Evolutionary conservation across 1,140 invertebrate species (phyloP), one percentile per base, ranked within the genome.

Genomic region (Branchinecta lynchi): DNA sequence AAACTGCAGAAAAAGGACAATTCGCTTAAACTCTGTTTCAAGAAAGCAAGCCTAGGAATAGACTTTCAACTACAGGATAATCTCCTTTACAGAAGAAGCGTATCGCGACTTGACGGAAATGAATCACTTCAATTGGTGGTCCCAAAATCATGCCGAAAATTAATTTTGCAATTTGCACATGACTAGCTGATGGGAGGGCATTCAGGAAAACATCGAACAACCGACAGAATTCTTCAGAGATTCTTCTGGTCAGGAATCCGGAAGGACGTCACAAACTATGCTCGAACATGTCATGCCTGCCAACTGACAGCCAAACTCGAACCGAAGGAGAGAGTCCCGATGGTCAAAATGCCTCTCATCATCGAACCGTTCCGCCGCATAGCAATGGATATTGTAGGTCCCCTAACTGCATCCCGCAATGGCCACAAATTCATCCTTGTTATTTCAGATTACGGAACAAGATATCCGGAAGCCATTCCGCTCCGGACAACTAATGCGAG

Each of bases 341-440:
- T 71, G 6, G 69, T 71, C 45, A 69, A 20, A 21, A 7, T 71
- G 7, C 17, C 6, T 7, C 6, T 20, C 8, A 7, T 44, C n/a
- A 20, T 45, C 3, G 15, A 20, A 43, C 17, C 70, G 5, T 74
- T 72, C 66, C 51, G 72, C n/a, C 45, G 12, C 0, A 43, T 73
- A 15, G 43, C 21, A 17, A 66, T 73, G 3, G 73, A 74, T 67
- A 68, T 73, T 44, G 66, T 74, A 7, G 74, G 74, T 1, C 74
- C 74, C n/a, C 70, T 73, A 9, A 43, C 70, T 5, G 69, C 21
- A 15, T 32, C 71, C 46, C 8, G 46, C 15, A 65, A 66, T 7
- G 72, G 72, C 46, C 72, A 75, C 69, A 51, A 72, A 45, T 76
- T 74, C 72, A 72, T 77, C 20, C 45, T 78, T 15, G 75, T 78